These are phyloP conservation scores for Apamea epomidion DNA, from an alignment of 2,888 invertebrate species.

Conservation along the genomic window DNA sequence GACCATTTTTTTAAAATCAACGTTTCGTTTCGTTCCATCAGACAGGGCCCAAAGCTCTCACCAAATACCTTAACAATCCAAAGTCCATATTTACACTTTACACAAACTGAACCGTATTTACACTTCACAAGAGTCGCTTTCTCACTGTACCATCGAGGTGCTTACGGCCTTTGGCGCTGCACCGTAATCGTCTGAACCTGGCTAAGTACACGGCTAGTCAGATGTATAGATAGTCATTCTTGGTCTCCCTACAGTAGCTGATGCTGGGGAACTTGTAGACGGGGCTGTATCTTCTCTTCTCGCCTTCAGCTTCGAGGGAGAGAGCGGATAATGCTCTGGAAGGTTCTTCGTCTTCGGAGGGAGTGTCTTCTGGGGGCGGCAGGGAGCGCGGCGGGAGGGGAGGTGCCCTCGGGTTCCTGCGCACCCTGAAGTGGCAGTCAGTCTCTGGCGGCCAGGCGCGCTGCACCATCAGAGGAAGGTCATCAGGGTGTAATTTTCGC, in stretches of 20 bases:
- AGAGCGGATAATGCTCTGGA: conserved; percentile 85
- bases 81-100: conserved; percentile 81
- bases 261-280: conserved; percentile 89
- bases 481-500: conserved; percentile 96
- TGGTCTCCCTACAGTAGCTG: conserved; percentile 85
- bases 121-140: conserved; percentile 81
- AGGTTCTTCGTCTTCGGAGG: conserved; percentile 80
- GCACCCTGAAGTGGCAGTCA: conserved; percentile 95
- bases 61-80: conserved; percentile 69
- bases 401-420: conserved; percentile 95
- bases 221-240: conserved; percentile 88
- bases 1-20: background rate
- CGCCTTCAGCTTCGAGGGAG: conserved; percentile 84
- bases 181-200: conserved; percentile 68
- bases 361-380: conserved; percentile 78
- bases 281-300: conserved; percentile 85
- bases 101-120: conserved; percentile 78
- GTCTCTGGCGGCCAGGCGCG: conserved; percentile 93
- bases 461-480: conserved; percentile 95
- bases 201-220: conserved; percentile 79
- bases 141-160: conserved; percentile 71
- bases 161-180: conserved; percentile 69
- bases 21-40: conserved; percentile 36
- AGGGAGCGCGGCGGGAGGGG: conserved; percentile 92
- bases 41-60: conserved; percentile 69